Conservation (phyloP, 1,140 invertebrate genomes). For the Bombus haemorrhoidalis region DNA sequence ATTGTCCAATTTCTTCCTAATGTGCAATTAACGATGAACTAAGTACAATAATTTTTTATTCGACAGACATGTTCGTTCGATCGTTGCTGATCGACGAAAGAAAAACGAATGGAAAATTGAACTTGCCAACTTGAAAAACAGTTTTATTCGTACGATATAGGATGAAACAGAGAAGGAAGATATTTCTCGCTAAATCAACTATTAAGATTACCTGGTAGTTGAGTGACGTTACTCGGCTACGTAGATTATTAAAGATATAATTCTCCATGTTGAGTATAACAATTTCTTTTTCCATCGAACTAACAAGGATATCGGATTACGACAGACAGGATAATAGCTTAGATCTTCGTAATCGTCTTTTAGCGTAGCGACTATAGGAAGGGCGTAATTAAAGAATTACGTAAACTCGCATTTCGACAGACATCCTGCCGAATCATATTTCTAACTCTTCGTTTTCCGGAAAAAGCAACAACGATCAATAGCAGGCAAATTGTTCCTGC, state of each 20-base stretch:
- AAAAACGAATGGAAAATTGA: neutral
- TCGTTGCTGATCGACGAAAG: neutral
- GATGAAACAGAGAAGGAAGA: neutral
- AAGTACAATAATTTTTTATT: too few species aligned
- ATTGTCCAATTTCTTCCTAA: too few species aligned
- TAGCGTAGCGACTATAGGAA: constrained; percentile 16
- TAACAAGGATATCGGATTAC: constrained; percentile 44
- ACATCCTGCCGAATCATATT: constrained; percentile 26
- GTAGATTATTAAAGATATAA: constrained; percentile 31
- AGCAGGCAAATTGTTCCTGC: neutral
- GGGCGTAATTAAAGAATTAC: neutral
- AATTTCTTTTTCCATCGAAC: neutral
- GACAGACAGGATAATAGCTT: constrained; percentile 43
- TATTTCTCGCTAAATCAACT: neutral
- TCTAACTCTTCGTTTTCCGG: neutral
- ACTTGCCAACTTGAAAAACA: neutral
- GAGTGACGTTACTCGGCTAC: constrained; percentile 22
- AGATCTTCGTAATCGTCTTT: constrained; percentile 13
- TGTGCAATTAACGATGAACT: too few species aligned
- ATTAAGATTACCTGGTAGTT: constrained; percentile 7
- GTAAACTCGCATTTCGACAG: constrained; percentile 32
- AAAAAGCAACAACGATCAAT: neutral
- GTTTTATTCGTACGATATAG: neutral
- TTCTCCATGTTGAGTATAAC: neutral
- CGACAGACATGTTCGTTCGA: too few species aligned